Evolutionary conservation across 2,888 invertebrate species (phyloP).

Genomic region (Unio pictorum): DNA sequence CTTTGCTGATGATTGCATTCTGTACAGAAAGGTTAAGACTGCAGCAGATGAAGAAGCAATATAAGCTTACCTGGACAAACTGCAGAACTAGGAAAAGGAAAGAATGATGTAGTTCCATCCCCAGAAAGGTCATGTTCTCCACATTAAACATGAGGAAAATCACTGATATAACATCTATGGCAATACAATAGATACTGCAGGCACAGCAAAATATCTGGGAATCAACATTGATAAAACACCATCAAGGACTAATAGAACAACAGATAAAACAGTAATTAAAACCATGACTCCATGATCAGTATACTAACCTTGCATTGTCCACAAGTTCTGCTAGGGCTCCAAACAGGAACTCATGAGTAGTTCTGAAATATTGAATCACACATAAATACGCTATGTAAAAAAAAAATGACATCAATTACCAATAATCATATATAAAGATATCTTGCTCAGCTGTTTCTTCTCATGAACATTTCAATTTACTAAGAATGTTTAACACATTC

Average conservation of each 20-base stretch:
- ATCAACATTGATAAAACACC: conserved; percentile 5
- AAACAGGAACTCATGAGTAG: conserved; percentile 73
- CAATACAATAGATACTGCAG: conserved; percentile 10
- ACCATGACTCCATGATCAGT: not conserved
- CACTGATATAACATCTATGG: conserved; percentile 11
- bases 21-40: not conserved
- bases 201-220: conserved; percentile 14
- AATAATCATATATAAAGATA: no score
- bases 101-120: conserved; percentile 6
- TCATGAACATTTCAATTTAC: no score
- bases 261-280: not conserved
- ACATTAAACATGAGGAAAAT: conserved; percentile 12
- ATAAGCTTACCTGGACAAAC: conserved; percentile 2
- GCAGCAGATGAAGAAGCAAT: not conserved
- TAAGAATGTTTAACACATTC: no score
- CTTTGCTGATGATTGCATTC: conserved; percentile 3
- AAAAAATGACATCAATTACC: no score
- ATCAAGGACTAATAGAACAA: not conserved
- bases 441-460: no score
- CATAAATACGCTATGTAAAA: not conserved
- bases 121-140: conserved; percentile 5
- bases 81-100: conserved; percentile 1
- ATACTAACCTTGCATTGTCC: conserved; percentile 71
- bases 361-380: conserved; percentile 50
- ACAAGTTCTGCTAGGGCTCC: conserved; percentile 73